Evolutionary conservation across 2,888 invertebrate species (phyloP).

Genomic region (Xanthorhoe spadicearia): DNA sequence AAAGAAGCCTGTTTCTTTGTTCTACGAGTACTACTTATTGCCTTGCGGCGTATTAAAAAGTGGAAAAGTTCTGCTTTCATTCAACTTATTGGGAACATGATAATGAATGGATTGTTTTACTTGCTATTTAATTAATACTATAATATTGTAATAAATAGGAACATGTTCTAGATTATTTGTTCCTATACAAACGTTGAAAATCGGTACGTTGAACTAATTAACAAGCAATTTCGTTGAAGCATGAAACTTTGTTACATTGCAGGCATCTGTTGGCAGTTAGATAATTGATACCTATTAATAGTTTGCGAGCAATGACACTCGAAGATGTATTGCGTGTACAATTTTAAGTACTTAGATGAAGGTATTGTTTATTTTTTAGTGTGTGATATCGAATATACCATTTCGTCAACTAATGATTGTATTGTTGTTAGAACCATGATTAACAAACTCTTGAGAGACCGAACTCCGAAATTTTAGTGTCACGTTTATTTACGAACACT

Average conservation of each 20-base stretch:
- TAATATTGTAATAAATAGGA: too few species aligned
- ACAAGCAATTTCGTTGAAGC: too few species aligned
- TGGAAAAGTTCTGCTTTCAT: neutral
- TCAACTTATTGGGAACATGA: slow-evolving; percentile 15
- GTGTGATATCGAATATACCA: neutral
- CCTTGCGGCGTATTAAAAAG: slow-evolving; percentile 16
- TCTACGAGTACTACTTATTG: slow-evolving; percentile 4
- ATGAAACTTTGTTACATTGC: too few species aligned
- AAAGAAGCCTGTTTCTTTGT: slow-evolving; percentile 17
- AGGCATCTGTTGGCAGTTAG: neutral
- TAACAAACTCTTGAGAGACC: slow-evolving; percentile 2
- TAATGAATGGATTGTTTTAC: neutral
- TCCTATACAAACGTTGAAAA: too few species aligned
- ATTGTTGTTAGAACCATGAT: slow-evolving; percentile 4
- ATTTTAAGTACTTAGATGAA: too few species aligned
- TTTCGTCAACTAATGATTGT: neutral
- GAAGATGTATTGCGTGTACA: neutral
- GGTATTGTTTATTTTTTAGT: too few species aligned
- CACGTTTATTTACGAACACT: slow-evolving; percentile 1
- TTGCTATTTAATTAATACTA: neutral
- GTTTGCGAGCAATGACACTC: neutral
- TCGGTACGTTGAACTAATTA: too few species aligned
- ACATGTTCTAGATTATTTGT: too few species aligned
- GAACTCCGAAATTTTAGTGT: neutral
- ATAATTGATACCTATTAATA: neutral